These are phyloP conservation scores for Alitta virens DNA, from an alignment of 2,888 invertebrate genomes.

Conservation along the genomic window DNA sequence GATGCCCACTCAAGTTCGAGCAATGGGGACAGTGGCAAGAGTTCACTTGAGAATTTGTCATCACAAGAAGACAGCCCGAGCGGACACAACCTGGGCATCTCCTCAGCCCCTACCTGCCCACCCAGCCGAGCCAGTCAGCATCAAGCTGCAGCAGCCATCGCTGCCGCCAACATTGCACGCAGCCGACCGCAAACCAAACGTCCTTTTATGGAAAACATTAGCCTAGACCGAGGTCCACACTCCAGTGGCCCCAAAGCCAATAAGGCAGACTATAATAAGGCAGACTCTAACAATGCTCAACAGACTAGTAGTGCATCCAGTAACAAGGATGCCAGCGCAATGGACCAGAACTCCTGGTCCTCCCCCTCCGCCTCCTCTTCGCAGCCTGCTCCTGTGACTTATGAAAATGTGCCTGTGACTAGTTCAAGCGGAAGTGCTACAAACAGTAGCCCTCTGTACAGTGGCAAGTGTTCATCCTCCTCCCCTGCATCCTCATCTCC, in stretches of 20 bases:
- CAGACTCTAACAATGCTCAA: background rate
- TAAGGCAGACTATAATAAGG: background rate
- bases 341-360: background rate
- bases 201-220: background rate
- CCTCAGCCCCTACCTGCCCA: too few relatives aligned
- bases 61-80: background rate
- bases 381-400: background rate
- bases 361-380: background rate
- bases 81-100: background rate
- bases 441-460: background rate
- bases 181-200: background rate
- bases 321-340: background rate
- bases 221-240: background rate
- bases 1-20: background rate
- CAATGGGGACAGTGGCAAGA: constrained; percentile 12
- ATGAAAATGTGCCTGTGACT: constrained; percentile 2
- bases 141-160: background rate
- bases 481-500: too few relatives aligned
- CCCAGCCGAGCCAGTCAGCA: too few relatives aligned
- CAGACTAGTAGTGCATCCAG: background rate
- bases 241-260: background rate
- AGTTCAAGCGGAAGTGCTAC: background rate
- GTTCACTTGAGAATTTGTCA: constrained; percentile 12
- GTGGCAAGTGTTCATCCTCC: too few relatives aligned
- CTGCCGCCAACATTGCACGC: background rate